These are phyloP conservation scores for Lymantria dispar DNA, from an alignment of 2,888 invertebrate species.

Conservation along the genomic window DNA sequence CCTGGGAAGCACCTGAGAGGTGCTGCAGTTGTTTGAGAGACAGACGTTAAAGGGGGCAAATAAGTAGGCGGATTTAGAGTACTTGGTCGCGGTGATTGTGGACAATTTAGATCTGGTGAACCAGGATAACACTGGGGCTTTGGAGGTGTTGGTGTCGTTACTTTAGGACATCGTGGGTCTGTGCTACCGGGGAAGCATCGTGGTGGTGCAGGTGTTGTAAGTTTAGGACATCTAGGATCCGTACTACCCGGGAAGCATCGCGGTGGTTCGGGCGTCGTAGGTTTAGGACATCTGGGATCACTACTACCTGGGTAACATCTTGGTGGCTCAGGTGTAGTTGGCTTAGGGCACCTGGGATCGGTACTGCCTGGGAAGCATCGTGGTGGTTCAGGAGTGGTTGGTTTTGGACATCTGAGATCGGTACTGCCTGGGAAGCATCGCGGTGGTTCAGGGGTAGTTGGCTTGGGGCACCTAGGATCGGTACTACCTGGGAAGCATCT, in stretches of 20 bases:
- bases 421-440: slow-evolving; percentile 23
- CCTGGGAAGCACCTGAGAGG: slow-evolving; percentile 37
- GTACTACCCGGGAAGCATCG: slow-evolving; percentile 46
- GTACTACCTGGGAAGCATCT: slow-evolving; percentile 41
- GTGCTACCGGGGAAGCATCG: slow-evolving; percentile 46
- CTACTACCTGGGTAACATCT: slow-evolving; percentile 38
- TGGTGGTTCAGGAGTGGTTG: slow-evolving; percentile 38
- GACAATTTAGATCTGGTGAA: slow-evolving; percentile 28
- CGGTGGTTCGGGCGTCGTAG: slow-evolving; percentile 30
- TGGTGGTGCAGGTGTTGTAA: slow-evolving; percentile 32
- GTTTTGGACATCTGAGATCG: slow-evolving; percentile 39
- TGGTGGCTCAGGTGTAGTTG: slow-evolving; percentile 33
- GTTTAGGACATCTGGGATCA: slow-evolving; percentile 45
- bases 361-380: slow-evolving; percentile 32
- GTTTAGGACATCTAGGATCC: slow-evolving; percentile 45
- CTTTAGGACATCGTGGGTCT: slow-evolving; percentile 40
- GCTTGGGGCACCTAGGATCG: slow-evolving; percentile 29
- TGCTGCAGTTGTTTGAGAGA: slow-evolving; percentile 14
- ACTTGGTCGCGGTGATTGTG: slow-evolving; percentile 28
- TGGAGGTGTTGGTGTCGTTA: slow-evolving; percentile 26
- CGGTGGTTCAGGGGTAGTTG: slow-evolving; percentile 18
- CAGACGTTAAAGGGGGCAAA: slow-evolving; percentile 29
- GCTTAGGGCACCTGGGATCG: slow-evolving; percentile 35
- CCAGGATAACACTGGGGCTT: slow-evolving; percentile 55
- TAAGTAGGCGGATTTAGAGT: slow-evolving; percentile 20